Evolutionary conservation across 2,888 invertebrate genomes (phyloP), one percentile per base, ranked within the genome.

Genomic region (Phorcus lineatus): DNA sequence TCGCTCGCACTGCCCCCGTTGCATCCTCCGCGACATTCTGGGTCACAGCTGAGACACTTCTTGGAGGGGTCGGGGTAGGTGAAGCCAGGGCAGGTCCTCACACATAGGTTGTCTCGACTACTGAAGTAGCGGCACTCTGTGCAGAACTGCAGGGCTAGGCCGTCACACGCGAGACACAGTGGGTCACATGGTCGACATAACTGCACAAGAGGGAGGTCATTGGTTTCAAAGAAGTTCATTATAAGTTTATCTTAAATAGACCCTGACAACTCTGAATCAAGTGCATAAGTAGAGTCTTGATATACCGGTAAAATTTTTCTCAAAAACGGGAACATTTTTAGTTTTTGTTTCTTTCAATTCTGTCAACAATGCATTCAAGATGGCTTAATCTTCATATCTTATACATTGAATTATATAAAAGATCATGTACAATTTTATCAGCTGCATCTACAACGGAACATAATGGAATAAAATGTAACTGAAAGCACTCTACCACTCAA

Each of bases 151-250:
- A 97, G 96, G 31, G 98, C 98, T 90, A 96, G 97, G 1, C 96
- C 97, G 9, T 96, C 96, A 92, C 99, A 99, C 84, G 96, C 96
- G 86, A 96, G 95, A 92, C 99, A 99, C 57, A 97, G 94, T 0
- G 96, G 96, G 94, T 99, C 97, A 91, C 99, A 99, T 92, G 96
- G 96, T 82, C 97, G 95, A 91, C 99, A 99, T 52, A 98, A 96
- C 92, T 93, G 83, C 0, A 83, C 83, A 62, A 74, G 28, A 7
- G n/a, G 16, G 47, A 36, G 36, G 36, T 36, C 36, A 36, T 36
- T 7, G 36, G 36, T 4, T 22, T 4, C 2, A 19, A 9, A 55
- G n/a, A n/a, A n/a, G n/a, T n/a, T n/a, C n/a, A n/a, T n/a, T n/a
- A n/a, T n/a, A n/a, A n/a, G n/a, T n/a, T n/a, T n/a, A n/a, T n/a